A percentile compares a stretch with the other conserved stretches of the same genome.
These are phyloP conservation scores for Branchellion lobata DNA, from an alignment of 2,888 invertebrate species.

Conservation along the genomic window DNA sequence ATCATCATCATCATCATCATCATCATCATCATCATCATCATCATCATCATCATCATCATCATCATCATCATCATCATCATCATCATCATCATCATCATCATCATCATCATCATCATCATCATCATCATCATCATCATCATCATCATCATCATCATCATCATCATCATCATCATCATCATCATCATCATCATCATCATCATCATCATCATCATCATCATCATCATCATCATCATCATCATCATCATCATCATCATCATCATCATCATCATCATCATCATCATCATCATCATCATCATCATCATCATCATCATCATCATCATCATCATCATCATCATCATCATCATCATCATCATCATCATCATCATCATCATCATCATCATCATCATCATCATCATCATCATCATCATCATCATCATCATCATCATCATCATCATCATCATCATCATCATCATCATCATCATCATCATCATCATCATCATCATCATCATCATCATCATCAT, in stretches of 20 bases:
- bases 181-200: conserved; percentile 20
- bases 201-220: conserved; percentile 31
- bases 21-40: conserved; percentile 26
- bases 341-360: conserved; percentile 41
- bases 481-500: conserved; percentile 34
- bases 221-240: conserved; percentile 27
- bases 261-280: conserved; percentile 32
- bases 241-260: conserved; percentile 28
- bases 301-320: conserved; percentile 37
- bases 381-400: conserved; percentile 28
- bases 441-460: conserved; percentile 13
- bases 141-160: conserved; percentile 17
- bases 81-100: conserved; percentile 37
- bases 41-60: conserved; percentile 14
- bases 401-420: conserved; percentile 22
- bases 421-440: conserved; percentile 30
- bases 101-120: conserved; percentile 39
- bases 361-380: conserved; percentile 42
- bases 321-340: conserved; percentile 42
- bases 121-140: conserved; percentile 33
- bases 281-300: conserved; percentile 24
- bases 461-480: conserved; percentile 17
- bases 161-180: conserved; percentile 34
- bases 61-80: conserved; percentile 28
- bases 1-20: conserved; percentile 15